These are phyloP conservation scores for Hoplias malabaricus DNA, from an alignment of 2,113 vertebrate genomes.

Conservation along the genomic window DNA sequence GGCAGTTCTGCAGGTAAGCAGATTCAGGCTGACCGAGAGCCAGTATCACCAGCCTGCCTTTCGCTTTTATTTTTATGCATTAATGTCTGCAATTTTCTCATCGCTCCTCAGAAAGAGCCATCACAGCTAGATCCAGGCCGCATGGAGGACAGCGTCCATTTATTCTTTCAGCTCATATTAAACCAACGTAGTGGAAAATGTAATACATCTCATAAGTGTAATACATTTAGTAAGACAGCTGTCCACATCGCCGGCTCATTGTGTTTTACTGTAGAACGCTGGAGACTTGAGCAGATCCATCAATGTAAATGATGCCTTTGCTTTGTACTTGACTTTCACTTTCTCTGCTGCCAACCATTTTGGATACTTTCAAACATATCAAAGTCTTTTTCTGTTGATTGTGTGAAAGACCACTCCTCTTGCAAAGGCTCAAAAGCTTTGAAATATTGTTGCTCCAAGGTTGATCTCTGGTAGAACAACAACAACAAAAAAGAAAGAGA, in stretches of 20 bases:
- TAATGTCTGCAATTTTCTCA: slow-evolving; percentile 4
- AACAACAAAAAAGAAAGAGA: too few relatives aligned
- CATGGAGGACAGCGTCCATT: slow-evolving; percentile 13
- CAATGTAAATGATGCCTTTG: background rate
- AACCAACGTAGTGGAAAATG: background rate
- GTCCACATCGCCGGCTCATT: background rate
- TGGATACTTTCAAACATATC: slow-evolving; percentile 1
- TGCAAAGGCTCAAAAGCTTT: background rate
- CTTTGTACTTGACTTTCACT: slow-evolving; percentile 7
- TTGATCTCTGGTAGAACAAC: background rate
- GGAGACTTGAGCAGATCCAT: background rate
- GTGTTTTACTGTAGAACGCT: slow-evolving; percentile 6
- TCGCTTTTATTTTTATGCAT: background rate
- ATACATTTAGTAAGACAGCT: background rate
- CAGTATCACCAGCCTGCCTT: background rate
- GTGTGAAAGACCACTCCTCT: background rate
- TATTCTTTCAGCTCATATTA: slow-evolving; percentile 8
- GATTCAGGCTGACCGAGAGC: background rate
- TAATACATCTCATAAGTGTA: slow-evolving; percentile 13
- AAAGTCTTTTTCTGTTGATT: slow-evolving; percentile 11
- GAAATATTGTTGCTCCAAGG: background rate
- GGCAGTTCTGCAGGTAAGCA: slow-evolving; percentile 98
- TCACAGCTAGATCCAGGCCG: background rate
- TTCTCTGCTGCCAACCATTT: background rate
- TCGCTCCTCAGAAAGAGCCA: background rate